phyloP scores from a whole-genome alignment of 2,113 vertebrate species.

The Xiphophorus maculatus region DNA sequence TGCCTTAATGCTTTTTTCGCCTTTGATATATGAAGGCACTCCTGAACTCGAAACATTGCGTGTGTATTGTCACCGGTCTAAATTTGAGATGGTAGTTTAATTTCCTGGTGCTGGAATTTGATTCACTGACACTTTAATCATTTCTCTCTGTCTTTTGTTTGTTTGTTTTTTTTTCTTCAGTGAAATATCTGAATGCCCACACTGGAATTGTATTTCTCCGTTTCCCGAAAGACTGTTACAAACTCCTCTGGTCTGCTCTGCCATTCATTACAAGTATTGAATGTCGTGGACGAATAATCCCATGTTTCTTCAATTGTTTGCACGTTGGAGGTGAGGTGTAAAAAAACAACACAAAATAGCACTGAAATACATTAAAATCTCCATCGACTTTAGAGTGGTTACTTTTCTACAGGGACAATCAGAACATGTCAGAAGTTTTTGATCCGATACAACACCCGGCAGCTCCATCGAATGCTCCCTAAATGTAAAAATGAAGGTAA shows the following conservation, averaged over 20 bases:
- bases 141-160: not conserved
- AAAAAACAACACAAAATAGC: not conserved
- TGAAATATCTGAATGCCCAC: constrained; percentile 93
- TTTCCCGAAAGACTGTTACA: constrained; percentile 86
- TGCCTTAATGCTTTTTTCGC: too few relatives aligned
- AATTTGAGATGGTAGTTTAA: too few relatives aligned
- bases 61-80: too few relatives aligned
- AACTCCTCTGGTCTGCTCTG: constrained; percentile 89
- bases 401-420: constrained; percentile 85
- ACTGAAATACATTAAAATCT: not conserved
- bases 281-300: constrained; percentile 78
- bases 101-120: too few relatives aligned
- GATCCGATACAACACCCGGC: constrained; percentile 87
- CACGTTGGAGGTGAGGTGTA: constrained; percentile 88
- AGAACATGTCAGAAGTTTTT: constrained; percentile 96
- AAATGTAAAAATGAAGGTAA: constrained; percentile 87
- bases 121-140: too few relatives aligned
- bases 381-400: not conserved
- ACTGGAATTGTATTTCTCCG: constrained; percentile 90
- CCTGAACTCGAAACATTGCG: too few relatives aligned
- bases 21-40: too few relatives aligned
- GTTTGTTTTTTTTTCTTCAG: constrained; percentile 60
- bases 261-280: constrained; percentile 88
- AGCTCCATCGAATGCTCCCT: constrained; percentile 85
- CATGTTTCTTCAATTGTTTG: constrained; percentile 87